These are phyloP conservation scores for Chromobotia macracanthus DNA, from an alignment of 2,797 vertebrate genomes.

Conservation along the genomic window DNA sequence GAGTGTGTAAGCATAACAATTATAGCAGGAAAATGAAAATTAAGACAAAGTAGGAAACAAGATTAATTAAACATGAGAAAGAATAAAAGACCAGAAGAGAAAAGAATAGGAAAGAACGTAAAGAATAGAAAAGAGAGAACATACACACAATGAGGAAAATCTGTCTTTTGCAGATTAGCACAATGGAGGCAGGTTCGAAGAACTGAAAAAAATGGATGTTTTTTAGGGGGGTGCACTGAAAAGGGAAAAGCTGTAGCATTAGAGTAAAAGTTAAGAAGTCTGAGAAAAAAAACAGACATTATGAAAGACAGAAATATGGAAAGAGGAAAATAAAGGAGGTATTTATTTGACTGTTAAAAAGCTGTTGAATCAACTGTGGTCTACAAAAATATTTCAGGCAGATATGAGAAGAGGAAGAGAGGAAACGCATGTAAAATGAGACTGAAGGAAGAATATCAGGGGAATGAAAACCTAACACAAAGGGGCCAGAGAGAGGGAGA, in stretches of 20 bases:
- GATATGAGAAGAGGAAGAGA: slow-evolving; percentile 24
- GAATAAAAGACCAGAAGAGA: not conserved
- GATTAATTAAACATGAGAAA: not conserved
- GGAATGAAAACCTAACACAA: slow-evolving; percentile 51
- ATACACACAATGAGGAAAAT: slow-evolving; percentile 15
- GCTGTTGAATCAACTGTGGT: slow-evolving; percentile 40
- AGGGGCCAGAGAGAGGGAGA: slow-evolving; percentile 50
- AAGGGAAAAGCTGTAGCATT: not conserved
- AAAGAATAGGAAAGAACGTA: not conserved
- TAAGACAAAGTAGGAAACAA: slow-evolving; percentile 5
- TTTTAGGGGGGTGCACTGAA: not conserved
- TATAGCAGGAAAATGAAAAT: not conserved
- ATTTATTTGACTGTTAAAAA: slow-evolving; percentile 36
- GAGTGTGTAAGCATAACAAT: slow-evolving; percentile 12
- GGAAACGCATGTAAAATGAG: slow-evolving; percentile 30
- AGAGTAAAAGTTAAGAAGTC: no score
- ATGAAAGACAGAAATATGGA: slow-evolving; percentile 5
- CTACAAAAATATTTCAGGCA: slow-evolving; percentile 5
- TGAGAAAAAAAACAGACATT: not conserved
- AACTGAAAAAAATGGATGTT: not conserved
- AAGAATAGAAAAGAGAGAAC: not conserved
- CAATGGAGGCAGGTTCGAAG: slow-evolving; percentile 38
- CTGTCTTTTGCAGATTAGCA: slow-evolving; percentile 52
- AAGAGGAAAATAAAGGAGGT: slow-evolving; percentile 6
- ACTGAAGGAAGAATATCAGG: slow-evolving; percentile 30